Base-by-base conservation (phyloP, 2,113 vertebrate species). In the Phaethon lepturus region DNA sequence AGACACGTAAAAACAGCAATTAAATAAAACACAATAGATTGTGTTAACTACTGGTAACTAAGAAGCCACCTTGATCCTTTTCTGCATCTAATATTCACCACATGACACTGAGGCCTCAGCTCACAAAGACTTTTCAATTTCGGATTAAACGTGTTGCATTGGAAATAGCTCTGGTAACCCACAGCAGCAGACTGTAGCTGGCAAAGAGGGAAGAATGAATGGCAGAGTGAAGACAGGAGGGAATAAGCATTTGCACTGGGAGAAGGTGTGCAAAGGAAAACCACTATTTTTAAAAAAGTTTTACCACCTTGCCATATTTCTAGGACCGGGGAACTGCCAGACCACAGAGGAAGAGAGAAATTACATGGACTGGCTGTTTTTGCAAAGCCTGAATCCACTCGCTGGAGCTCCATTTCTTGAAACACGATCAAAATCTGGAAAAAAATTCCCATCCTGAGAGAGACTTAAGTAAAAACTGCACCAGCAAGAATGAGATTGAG, bases 51-150 rank as follows among this genome's bases (percentile, higher is more conserved):
- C 40, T 53, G 59, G 67, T 81, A 88, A 90, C 95, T 24, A 87
- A 82, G 89, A 95, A 94, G 92, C 47, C 77, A 95, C 90, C 96
- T 92, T 74, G 83, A 87, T 95, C 90, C 91, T 77, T 83, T 83
- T 80, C 86, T 74, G 74, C 47, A 23, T 69, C 42, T 49, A 14
- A 89, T 68, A 95, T 84, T 95, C 93, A 78, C 72, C 67, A 8
- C 86, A 59, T 10, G 55, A 92, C 94, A 72, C 38, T 0, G 67
- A 80, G 74, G 81, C 56, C 94, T 83, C 91, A 5, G 89, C 15
- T 53, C 91, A 96, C 88, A 94, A 96, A 92, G 95, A 91, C 91
- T 95, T 96, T 97, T 88, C 92, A 93, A 86, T 97, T 94, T 96
- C 1, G 33, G 92, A 96, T 97, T 96, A 96, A 90, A 79, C 6